Base-by-base conservation (phyloP, 2,113 vertebrate genomes). In the Laticauda laticaudata region DNA sequence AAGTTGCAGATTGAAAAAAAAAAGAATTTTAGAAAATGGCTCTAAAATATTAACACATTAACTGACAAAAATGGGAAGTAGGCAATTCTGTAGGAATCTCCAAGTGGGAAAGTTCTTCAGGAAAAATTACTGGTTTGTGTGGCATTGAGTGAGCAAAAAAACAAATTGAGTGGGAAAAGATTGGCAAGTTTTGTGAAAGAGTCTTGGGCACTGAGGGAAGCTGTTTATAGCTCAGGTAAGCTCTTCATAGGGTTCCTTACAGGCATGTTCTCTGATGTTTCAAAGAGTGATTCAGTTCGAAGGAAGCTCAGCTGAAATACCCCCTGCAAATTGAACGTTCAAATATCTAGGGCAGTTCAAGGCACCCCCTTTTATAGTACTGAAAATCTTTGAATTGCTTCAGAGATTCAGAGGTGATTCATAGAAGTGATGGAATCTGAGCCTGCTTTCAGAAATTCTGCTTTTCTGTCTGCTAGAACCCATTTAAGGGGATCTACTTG, bases 1-100 rank as follows among this genome's bases (percentile, higher is more conserved):
- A 91, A 89, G 54, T 1, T 7, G 91, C 93, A 91, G 54, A 64
- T 8, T 75, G 1, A 3, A 7, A 54, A 21, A 93, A 91, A 61
- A 3, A 64, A 2, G 2, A 91, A 81, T 95, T 57, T 93, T 21
- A 51, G 20, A 89, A 94, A 94, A 85, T 39, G n/a, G 86, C 75
- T 92, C 21, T 86, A 92, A 88, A 56, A 89, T 91, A 26, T 54
- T 91, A 57, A 5, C 45, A 64, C 15, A 7, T 45, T 88, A 86
- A 91, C 87, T 94, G 43, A 88, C 92, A 59, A 91, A 57, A 89
- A 12, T 92, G 92, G 26, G 20, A 93, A 94, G 86, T 2, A 91
- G 75, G 39, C 34, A 81, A 4, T 81, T 18, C 34, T 81, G 34
- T 81, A 18, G 34, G 75, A 39, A 21, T 81, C 75, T 81, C n/a